Base-by-base conservation (phyloP, 2,888 invertebrate species). In the Emmelina monodactyla region DNA sequence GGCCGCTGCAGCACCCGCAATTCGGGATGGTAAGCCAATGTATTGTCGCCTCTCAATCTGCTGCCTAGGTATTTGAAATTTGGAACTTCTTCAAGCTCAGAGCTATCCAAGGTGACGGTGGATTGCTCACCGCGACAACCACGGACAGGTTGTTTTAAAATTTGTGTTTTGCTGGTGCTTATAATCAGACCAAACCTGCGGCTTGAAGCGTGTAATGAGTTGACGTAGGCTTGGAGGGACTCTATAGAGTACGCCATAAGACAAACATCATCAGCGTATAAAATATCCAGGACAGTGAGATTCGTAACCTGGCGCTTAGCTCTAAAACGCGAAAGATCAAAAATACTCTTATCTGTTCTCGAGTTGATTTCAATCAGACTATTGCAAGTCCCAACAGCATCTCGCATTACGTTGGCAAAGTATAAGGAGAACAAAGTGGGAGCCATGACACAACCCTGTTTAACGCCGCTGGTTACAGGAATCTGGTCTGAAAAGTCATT, bases 401-500 rank as follows among this genome's bases (percentile, higher is more conserved):
- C 37, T n/a, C 14, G 16, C 33, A 37, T 22, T 3, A 38, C 36
- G 3, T 19, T 14, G 3, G 40, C 31, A 25, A 40, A 38, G 13
- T 40, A 40, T n/a, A 40, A 22, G 11, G 40, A 19, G 16, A 40
- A 38, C 6, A 40, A 29, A 19, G 19, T 19, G 1, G 40, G 35
- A 10, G 40, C 40, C 38, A 40, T 22, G 2, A 38, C 36, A 16
- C 38, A 38, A 14, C 36, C 37, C 16, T 40, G 37, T n/a, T 40
- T 40, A 3, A 40, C 37, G 4, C 36, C 30, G 7, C 39, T 30
- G 14, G 34, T 14, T 9, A 30, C 19, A 6, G 19, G 19, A 9
- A 19, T 6, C 30, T 14, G 34, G 14, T 39, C 34, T 28, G 37
- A 34, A 32, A 37, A 22, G 5, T 39, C 32, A n/a, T 39, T 39